Base-by-base conservation (phyloP, 23 tunicate species). In the Styela plicata region DNA sequence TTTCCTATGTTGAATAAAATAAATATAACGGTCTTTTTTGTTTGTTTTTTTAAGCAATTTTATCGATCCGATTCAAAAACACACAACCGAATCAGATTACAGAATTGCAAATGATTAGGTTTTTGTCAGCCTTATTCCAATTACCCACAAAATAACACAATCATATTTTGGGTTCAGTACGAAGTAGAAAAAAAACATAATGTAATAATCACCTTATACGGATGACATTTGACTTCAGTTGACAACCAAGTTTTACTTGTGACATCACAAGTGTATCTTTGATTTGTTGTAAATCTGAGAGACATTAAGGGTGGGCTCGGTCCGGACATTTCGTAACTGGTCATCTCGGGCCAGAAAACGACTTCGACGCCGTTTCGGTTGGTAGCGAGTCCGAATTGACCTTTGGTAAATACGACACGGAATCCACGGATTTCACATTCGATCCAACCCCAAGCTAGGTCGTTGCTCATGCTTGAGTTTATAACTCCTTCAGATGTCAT, bases 311-410 rank as follows among this genome's bases (percentile, higher is more conserved):
- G 78, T 73, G 52, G 78, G 52, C 19, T 33, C 10, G 57, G 57
- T 44, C 7, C 57, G 13, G 57, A 44, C 57, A 5, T 44, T 44
- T 44, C 57, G 0, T 0, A 23, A 23, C 19, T 32, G 21, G 52
- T 13, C 26, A 31, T 31, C 18, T 73, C 78, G 16, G 78, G 78
- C 52, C 53, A 32, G 78, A 73, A 73, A 18, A 73, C 78, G 0
- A 73, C 32, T 2, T 73, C 53, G 19, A 73, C 78, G 17, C 52
- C 37, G 78, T 31, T 73, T 0, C 37, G 31, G 16, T 70, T 32
- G 31, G 37, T 73, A 31, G 30, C 27, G 31, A 73, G 37, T 16
- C 78, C 78, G 37, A 73, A 31, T 24, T 13, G 26, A 16, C 27
- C 52, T 18, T 1, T 73, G 24, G 69, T 23, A 17, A 20, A 20